Evolutionary conservation across 2,888 invertebrate species (phyloP).

Genomic region (Marronus borbonicus): DNA sequence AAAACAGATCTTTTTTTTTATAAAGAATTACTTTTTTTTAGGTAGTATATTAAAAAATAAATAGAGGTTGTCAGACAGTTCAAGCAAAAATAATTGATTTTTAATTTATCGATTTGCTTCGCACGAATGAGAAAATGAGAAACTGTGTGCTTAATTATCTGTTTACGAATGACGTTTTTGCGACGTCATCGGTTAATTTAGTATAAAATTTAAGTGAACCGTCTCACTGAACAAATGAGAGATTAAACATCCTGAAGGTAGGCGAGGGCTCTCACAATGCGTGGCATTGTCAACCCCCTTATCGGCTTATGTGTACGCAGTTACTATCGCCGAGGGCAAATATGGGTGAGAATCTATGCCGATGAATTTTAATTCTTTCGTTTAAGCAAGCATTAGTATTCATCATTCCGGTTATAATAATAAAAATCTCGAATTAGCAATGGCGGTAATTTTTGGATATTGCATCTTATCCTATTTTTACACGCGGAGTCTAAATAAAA

Average conservation of each 20-base stretch:
- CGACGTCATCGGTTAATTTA: neutral
- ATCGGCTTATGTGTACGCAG: neutral
- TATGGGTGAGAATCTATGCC: neutral
- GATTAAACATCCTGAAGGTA: neutral
- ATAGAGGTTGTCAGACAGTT: too few relatives aligned
- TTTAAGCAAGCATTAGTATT: neutral
- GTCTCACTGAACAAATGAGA: neutral
- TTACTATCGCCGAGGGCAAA: neutral
- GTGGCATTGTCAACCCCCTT: neutral
- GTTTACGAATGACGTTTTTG: neutral
- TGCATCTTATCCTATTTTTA: neutral
- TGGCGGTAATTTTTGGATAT: neutral
- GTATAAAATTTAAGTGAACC: slow-evolving; percentile 4
- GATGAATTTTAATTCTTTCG: neutral
- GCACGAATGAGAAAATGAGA: too few relatives aligned
- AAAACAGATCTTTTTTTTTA: too few relatives aligned
- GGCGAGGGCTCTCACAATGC: neutral
- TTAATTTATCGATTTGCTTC: too few relatives aligned
- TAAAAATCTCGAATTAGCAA: neutral
- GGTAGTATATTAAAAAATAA: too few relatives aligned
- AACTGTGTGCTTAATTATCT: neutral
- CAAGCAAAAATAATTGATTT: too few relatives aligned
- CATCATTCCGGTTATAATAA: neutral
- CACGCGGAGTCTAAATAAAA: neutral
- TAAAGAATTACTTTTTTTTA: too few relatives aligned